Conservation (phyloP, 2,113 vertebrate species). For the Tretioscincus oriximinensis region DNA sequence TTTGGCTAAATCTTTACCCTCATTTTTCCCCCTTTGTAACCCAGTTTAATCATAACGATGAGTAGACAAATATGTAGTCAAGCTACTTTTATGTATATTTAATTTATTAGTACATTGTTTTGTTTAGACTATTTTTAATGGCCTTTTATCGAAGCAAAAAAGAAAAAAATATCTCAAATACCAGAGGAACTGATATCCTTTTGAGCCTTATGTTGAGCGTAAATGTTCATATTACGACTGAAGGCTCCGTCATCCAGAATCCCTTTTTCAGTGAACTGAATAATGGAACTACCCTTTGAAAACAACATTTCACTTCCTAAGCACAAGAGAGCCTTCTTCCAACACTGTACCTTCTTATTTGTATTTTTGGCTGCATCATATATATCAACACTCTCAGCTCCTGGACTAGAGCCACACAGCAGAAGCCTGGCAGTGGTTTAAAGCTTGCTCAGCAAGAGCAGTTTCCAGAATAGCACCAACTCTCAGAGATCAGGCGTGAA, state of each 20-base stretch:
- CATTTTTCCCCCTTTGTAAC: too few relatives aligned
- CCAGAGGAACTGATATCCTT: not conserved
- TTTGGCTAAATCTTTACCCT: too few relatives aligned
- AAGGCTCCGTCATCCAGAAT: not conserved
- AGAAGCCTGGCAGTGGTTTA: conserved; percentile 41
- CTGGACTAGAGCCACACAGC: conserved; percentile 36
- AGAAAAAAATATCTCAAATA: not conserved
- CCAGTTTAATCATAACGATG: too few relatives aligned
- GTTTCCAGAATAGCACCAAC: conserved; percentile 24
- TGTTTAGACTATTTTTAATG: not conserved
- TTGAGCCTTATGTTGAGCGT: not conserved
- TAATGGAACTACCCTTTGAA: not conserved
- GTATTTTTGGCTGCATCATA: conserved; percentile 43
- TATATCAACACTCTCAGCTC: conserved; percentile 42
- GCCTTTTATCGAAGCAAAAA: not conserved
- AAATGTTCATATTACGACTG: not conserved
- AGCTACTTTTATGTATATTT: too few relatives aligned
- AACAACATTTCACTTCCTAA: not conserved
- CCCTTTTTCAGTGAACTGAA: not conserved
- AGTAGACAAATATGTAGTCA: too few relatives aligned
- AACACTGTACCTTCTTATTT: conserved; percentile 45
- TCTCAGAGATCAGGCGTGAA: conserved; percentile 55
- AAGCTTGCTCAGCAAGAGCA: conserved; percentile 18
- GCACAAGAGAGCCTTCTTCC: conserved; percentile 32
- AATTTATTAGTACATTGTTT: too few relatives aligned